Evolutionary conservation across 2,888 invertebrate species (phyloP), one percentile per base, ranked within the genome.

Genomic region (Athalia rosae): DNA sequence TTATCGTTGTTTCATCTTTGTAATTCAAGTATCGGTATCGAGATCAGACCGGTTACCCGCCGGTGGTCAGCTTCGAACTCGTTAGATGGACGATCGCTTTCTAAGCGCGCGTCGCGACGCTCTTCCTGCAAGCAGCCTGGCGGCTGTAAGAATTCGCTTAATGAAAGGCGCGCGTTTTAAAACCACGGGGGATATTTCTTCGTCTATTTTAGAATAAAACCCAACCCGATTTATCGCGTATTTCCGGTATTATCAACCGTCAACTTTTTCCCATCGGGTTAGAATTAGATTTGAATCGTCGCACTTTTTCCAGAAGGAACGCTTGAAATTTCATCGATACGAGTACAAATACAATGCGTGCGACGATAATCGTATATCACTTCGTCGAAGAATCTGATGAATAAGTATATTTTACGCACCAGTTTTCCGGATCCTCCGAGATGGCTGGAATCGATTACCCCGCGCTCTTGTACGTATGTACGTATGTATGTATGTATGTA

Each of bases 1-100:
- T 62, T 62, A 74, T 71, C 71, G 71, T 71, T 59, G 71, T 58
- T 71, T 71, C 59, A 71, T 74, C 62, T 74, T 71, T 48, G 61
- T 47, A 48, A 74, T 62, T 62, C 71, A 58, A 45, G 74, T 74
- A 74, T 61, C 74, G 74, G 48, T 74, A 74, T 74, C 74, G 74
- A 48, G 61, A 74, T 74, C 74, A 48, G 62, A 61, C 59, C 74
- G 74, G 74, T 48, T 56, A 50, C 74, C 61, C 48, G 74, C 74
- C 47, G 74, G 62, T 74, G 74, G 74, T 74, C 74, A 74, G 74
- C 61, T 48, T 74, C 74, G 61, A 62, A 74, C 74, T 74, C 74
- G 74, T 74, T 74, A 74, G 74, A 61, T 61, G 59, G 6, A 62
- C 74, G 74, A 74, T 61, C 74, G 74, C 74, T 74, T 74, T 74